A percentile compares a stretch with the other conserved stretches of the same genome.
phyloP scores from a whole-genome alignment of 2,888 invertebrate species.

The Serripes groenlandicus region DNA sequence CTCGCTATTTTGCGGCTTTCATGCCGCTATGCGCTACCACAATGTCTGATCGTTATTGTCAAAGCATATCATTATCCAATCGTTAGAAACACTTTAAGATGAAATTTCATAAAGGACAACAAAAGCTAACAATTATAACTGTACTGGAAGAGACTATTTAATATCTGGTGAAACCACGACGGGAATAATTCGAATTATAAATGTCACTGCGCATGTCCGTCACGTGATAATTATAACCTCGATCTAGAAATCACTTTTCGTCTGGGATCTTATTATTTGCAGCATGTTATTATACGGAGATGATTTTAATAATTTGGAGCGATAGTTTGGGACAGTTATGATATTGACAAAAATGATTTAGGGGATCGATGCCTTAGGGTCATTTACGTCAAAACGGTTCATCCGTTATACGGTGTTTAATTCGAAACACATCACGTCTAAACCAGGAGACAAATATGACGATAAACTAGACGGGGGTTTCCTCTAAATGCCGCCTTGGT shows the following conservation, averaged over 20 bases:
- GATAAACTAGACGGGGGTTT: too few relatives aligned
- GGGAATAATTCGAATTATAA: slow-evolving; percentile 61
- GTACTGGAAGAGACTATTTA: slow-evolving; percentile 53
- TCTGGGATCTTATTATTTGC: slow-evolving; percentile 28
- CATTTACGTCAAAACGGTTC: slow-evolving; percentile 17
- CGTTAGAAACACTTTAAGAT: slow-evolving; percentile 62
- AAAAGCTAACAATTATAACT: slow-evolving; percentile 51
- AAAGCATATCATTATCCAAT: slow-evolving; percentile 59
- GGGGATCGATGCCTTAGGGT: slow-evolving; percentile 7
- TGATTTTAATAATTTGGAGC: slow-evolving; percentile 21
- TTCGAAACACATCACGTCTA: background rate
- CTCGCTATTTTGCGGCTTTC: slow-evolving; percentile 51
- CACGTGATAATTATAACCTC: slow-evolving; percentile 62
- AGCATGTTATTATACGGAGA: slow-evolving; percentile 24
- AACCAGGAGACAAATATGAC: too few relatives aligned
- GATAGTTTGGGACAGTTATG: slow-evolving; percentile 22
- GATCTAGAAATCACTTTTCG: slow-evolving; percentile 22
- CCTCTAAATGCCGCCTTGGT: too few relatives aligned
- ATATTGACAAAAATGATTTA: slow-evolving; percentile 23
- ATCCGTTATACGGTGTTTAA: slow-evolving; percentile 4
- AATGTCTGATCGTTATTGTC: slow-evolving; percentile 40
- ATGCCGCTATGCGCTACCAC: slow-evolving; percentile 39
- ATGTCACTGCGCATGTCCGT: slow-evolving; percentile 61
- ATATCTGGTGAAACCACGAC: slow-evolving; percentile 58
- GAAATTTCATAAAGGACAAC: slow-evolving; percentile 63